phyloP scores from a whole-genome alignment of 2,797 vertebrate genomes.

The Acanthiza pusilla region DNA sequence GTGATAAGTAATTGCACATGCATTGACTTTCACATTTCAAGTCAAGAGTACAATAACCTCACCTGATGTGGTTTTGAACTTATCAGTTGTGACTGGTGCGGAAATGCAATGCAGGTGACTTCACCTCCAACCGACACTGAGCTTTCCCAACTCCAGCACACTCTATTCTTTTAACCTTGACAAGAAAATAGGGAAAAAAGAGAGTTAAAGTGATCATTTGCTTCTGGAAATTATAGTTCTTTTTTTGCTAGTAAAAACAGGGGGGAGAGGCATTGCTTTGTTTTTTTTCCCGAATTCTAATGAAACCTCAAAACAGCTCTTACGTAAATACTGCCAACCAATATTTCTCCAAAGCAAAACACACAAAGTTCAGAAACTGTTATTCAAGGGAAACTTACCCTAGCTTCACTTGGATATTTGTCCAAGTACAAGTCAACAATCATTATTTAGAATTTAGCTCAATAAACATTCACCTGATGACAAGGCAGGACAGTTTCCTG shows the following conservation, averaged over 20 bases:
- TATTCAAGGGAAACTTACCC: neutral
- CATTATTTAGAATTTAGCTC: neutral
- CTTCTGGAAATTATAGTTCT: neutral
- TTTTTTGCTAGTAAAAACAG: neutral
- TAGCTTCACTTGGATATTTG: neutral
- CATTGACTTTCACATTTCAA: conserved; percentile 17
- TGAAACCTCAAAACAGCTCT: neutral
- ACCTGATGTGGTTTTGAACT: neutral
- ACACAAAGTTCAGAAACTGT: neutral
- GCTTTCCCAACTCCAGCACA: neutral
- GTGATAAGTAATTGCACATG: neutral
- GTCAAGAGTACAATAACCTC: neutral
- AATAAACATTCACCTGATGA: neutral
- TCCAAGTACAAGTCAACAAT: neutral
- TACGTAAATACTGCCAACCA: neutral
- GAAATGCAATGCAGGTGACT: neutral
- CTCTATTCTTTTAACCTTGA: neutral
- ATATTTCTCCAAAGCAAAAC: neutral
- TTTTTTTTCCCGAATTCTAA: neutral
- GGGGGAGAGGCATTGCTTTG: fast-evolving
- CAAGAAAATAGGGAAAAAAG: neutral
- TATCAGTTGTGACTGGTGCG: neutral
- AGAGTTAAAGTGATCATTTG: neutral
- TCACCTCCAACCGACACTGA: neutral
- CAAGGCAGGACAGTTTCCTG: neutral